Conservation (phyloP, 30 jellyfish, hydroid and myxozoan genomes). For the Clytia hemisphaerica region DNA sequence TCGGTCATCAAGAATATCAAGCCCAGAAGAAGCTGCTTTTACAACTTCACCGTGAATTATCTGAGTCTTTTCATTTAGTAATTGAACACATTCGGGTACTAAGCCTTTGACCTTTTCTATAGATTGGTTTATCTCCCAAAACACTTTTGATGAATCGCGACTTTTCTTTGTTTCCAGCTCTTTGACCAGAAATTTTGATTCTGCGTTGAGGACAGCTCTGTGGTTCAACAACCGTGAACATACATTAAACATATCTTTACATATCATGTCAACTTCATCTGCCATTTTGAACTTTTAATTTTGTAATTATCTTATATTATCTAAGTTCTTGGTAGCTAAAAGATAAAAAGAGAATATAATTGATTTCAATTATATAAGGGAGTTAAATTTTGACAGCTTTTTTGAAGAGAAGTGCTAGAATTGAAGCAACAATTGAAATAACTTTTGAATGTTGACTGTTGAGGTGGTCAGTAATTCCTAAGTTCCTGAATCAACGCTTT, state of each 20-base stretch:
- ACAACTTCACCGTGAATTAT: conserved; percentile 1
- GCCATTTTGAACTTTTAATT: conserved; percentile 6
- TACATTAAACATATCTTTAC: conserved; percentile 31
- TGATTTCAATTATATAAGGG: too few relatives aligned
- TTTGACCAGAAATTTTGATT: conserved; percentile 17
- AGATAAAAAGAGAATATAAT: too few relatives aligned
- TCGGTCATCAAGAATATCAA: conserved; percentile 19
- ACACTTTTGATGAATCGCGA: neutral
- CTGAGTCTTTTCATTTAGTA: conserved; percentile 23
- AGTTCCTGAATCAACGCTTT: too few relatives aligned
- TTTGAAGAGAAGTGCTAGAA: too few relatives aligned
- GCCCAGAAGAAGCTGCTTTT: conserved; percentile 18
- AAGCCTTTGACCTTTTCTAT: conserved; percentile 13
- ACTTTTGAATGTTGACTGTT: too few relatives aligned
- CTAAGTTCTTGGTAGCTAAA: too few relatives aligned
- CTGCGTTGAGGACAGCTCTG: conserved; percentile 23
- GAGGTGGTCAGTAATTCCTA: too few relatives aligned
- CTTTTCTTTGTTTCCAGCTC: conserved; percentile 28
- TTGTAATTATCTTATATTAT: too few relatives aligned
- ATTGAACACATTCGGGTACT: conserved; percentile 32
- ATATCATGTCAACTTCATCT: conserved; percentile 16
- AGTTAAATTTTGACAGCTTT: too few relatives aligned
- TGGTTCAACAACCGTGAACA: conserved; percentile 32
- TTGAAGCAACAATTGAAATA: too few relatives aligned
- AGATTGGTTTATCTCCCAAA: neutral